Evolutionary conservation across 2,797 vertebrate species (phyloP).

Genomic region (Pangasius krempfi): DNA sequence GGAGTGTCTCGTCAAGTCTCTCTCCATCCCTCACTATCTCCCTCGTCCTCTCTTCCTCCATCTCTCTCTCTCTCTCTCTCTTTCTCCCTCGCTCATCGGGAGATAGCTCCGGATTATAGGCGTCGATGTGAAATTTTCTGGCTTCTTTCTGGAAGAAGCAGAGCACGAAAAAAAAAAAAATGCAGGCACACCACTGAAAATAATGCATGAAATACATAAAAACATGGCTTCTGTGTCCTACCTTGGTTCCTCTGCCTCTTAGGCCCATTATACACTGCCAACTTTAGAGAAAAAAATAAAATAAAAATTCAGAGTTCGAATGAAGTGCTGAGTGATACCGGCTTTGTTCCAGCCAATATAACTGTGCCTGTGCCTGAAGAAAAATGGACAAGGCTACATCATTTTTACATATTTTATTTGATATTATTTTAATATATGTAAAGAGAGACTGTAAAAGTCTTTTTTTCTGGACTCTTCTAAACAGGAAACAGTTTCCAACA

Average conservation of each 20-base stretch:
- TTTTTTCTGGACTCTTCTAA: background rate
- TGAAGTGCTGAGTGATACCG: background rate
- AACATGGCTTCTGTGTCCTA: slow-evolving; percentile 67
- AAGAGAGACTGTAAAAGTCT: background rate
- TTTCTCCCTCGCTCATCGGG: slow-evolving; percentile 4
- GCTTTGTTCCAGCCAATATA: background rate
- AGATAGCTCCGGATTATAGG: slow-evolving; percentile 58
- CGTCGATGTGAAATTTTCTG: slow-evolving; percentile 45
- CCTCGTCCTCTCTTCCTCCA: slow-evolving; percentile 31
- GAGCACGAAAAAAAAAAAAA: background rate
- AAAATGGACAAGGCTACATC: background rate
- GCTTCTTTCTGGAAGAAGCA: slow-evolving; percentile 33
- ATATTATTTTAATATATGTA: background rate
- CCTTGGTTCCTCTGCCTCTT: slow-evolving; percentile 41
- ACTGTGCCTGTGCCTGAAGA: background rate
- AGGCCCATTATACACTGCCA: background rate
- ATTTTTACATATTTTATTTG: background rate
- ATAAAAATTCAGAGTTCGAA: no score
- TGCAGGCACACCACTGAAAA: background rate
- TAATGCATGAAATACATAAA: slow-evolving; percentile 72
- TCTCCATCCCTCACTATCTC: slow-evolving; percentile 45
- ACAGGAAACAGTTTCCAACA: background rate
- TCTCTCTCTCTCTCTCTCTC: slow-evolving; percentile 39
- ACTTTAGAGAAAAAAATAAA: background rate
- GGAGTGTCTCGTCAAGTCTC: slow-evolving; percentile 54